Conservation (phyloP, 2,113 vertebrate species). For the Sylvia atricapilla region DNA sequence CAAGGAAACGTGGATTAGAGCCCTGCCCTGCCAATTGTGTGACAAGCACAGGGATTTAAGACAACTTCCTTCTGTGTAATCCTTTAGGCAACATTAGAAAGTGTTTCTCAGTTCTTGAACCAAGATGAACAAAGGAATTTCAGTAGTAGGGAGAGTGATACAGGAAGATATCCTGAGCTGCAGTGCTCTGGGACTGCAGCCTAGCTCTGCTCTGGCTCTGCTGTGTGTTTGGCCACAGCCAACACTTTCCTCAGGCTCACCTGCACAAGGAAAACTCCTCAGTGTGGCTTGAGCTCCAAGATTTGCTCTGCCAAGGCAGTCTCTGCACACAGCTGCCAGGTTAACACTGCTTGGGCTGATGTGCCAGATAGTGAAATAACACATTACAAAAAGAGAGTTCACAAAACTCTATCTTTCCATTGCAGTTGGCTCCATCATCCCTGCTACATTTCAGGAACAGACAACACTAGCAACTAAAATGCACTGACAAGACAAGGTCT, state of each 20-base stretch:
- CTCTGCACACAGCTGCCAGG: background rate
- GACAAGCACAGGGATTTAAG: background rate
- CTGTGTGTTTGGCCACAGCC: background rate
- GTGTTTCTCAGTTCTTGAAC: background rate
- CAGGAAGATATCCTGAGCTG: background rate
- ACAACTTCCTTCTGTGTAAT: background rate
- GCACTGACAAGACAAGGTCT: background rate
- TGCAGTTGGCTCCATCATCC: background rate
- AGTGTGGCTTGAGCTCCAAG: fast-evolving
- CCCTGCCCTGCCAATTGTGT: background rate
- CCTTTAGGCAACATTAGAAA: background rate
- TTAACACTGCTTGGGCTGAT: background rate
- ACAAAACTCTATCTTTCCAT: background rate
- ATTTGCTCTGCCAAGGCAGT: background rate
- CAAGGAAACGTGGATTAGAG: background rate
- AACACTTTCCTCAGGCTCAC: background rate
- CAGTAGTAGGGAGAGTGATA: background rate
- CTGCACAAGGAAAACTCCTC: background rate
- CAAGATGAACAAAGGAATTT: background rate
- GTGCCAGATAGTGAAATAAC: background rate
- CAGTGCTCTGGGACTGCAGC: background rate
- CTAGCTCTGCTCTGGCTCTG: background rate
- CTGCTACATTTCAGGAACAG: background rate
- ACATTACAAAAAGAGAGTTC: background rate
- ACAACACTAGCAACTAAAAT: background rate